A percentile compares a stretch with the other conserved stretches of the same genome.
Conservation (phyloP, 2,888 invertebrate genomes). For the Stramonita haemastoma region DNA sequence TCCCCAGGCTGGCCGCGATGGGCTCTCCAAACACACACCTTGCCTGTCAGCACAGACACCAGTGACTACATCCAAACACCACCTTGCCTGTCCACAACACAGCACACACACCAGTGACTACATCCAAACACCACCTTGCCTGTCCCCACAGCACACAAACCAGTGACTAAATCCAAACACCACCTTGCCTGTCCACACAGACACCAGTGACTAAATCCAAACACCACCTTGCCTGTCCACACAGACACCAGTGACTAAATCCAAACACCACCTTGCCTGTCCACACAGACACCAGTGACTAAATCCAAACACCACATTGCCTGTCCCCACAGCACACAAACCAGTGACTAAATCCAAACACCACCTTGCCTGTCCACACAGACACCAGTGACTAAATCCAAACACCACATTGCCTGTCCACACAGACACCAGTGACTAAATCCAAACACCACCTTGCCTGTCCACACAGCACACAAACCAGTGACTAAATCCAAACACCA, state of each 20-base stretch:
- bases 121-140: slow-evolving; percentile 88
- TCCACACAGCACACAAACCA: no score
- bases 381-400: no score
- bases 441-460: slow-evolving; percentile 87
- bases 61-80: no score
- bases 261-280: slow-evolving; percentile 87
- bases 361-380: slow-evolving; percentile 80
- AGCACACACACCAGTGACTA: no score
- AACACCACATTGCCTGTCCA: slow-evolving; percentile 84
- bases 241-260: no score
- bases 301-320: slow-evolving; percentile 88
- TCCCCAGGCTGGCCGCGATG: slow-evolving; percentile 88
- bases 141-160: slow-evolving; percentile 58
- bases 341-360: no score
- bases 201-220: no score
- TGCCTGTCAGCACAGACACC: slow-evolving; percentile 76
- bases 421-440: no score
- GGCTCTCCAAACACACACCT: slow-evolving; percentile 93
- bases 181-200: slow-evolving; percentile 79
- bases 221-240: slow-evolving; percentile 83
- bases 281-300: no score
- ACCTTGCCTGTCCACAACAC: no score
- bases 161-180: no score
- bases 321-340: slow-evolving; percentile 73
- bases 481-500: slow-evolving; percentile 92